These are phyloP conservation scores for Ispidina picta DNA, from an alignment of 2,797 vertebrate species.

Conservation along the genomic window DNA sequence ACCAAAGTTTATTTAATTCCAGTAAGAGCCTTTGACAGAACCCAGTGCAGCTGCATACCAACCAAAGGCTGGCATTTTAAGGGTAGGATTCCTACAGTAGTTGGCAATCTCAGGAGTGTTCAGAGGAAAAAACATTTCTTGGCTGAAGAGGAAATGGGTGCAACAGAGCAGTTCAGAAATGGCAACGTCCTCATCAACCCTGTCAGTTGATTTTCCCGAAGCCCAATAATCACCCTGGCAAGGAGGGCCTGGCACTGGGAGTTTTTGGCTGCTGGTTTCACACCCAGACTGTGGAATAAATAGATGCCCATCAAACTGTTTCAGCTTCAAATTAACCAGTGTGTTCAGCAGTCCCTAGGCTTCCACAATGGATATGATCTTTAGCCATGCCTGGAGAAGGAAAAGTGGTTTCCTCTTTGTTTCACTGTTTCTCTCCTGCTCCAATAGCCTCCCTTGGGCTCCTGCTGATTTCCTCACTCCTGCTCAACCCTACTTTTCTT, in stretches of 20 bases:
- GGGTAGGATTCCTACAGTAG: background rate
- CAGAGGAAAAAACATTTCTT: background rate
- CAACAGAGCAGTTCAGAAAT: background rate
- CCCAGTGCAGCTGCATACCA: background rate
- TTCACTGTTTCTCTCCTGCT: background rate
- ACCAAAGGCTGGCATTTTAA: background rate
- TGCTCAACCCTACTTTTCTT: background rate
- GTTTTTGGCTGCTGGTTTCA: background rate
- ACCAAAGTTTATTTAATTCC: background rate
- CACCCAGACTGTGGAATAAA: background rate
- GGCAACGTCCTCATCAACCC: background rate
- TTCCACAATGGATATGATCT: background rate
- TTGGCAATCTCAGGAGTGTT: background rate
- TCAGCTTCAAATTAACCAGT: background rate
- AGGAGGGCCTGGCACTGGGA: background rate
- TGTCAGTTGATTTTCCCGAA: background rate
- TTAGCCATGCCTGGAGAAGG: background rate
- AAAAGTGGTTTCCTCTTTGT: background rate
- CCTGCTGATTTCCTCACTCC: background rate
- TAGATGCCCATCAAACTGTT: background rate
- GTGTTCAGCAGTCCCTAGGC: background rate
- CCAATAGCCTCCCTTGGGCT: rapidly evolving
- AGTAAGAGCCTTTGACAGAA: background rate
- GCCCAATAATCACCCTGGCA: background rate
- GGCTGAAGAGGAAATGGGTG: background rate